Conservation (phyloP, 2,888 invertebrate species). For the Antheraea assamensis region DNA sequence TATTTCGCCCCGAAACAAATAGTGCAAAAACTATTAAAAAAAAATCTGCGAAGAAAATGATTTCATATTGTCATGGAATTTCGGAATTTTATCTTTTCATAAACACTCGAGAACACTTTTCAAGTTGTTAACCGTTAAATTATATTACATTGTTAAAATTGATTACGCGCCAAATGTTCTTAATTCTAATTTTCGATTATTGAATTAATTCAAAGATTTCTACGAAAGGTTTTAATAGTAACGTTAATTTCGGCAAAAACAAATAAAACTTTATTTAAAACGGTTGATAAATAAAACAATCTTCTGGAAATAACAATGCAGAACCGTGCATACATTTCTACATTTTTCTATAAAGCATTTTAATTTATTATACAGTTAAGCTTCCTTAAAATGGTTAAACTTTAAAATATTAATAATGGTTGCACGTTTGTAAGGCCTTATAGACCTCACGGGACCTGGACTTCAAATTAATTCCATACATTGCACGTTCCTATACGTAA, state of each 20-base stretch:
- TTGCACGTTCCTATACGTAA: conserved; percentile 19
- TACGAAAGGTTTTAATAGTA: neutral
- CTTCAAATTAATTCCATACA: conserved; percentile 50
- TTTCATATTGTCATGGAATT: neutral
- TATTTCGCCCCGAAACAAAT: neutral
- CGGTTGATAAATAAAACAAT: too few species aligned
- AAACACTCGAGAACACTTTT: neutral
- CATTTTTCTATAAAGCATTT: too few species aligned
- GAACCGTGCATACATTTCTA: too few species aligned
- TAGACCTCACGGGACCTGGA: conserved; percentile 73
- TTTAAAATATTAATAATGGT: conserved; percentile 38
- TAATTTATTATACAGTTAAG: neutral
- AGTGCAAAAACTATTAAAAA: neutral
- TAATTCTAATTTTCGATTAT: neutral
- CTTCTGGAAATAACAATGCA: too few species aligned
- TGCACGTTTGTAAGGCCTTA: conserved; percentile 70
- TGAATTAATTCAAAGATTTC: neutral
- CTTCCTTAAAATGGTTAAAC: neutral
- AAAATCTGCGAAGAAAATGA: neutral
- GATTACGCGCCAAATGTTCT: neutral
- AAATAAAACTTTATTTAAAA: too few species aligned
- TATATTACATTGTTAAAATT: neutral
- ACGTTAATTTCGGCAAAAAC: neutral
- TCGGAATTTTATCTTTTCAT: neutral
- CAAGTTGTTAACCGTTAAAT: conserved; percentile 3